Conservation (phyloP, 2,113 vertebrate genomes). For the Loxodonta africana region DNA sequence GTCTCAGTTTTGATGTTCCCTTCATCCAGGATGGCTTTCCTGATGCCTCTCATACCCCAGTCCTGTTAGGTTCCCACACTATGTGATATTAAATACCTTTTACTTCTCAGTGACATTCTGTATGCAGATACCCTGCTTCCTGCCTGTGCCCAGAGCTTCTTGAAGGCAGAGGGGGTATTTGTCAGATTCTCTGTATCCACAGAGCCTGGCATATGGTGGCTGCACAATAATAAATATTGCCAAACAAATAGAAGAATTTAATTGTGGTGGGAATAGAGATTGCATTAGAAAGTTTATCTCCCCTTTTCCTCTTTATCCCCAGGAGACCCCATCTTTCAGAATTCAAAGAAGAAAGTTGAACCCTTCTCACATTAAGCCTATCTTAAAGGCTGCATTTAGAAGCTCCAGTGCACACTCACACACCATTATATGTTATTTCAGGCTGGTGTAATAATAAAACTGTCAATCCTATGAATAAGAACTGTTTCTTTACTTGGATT, state of each 20-base stretch:
- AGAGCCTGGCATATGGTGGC: not conserved
- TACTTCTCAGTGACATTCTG: not conserved
- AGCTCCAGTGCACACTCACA: constrained; percentile 82
- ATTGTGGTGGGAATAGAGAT: constrained; percentile 9
- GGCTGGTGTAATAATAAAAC: constrained; percentile 84
- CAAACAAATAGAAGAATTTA: constrained; percentile 69
- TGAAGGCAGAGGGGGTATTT: constrained; percentile 47
- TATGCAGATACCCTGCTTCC: not conserved
- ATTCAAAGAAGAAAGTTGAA: constrained; percentile 75
- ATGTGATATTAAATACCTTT: not conserved
- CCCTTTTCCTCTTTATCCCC: constrained; percentile 75
- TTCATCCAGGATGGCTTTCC: not conserved
- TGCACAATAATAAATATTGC: constrained; percentile 57
- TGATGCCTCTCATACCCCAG: not conserved
- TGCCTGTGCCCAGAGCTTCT: not conserved
- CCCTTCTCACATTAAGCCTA: constrained; percentile 79
- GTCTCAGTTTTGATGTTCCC: not conserved
- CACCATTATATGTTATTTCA: constrained; percentile 85
- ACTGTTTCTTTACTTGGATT: constrained; percentile 84
- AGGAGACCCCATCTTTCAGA: constrained; percentile 75
- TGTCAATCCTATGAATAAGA: constrained; percentile 85
- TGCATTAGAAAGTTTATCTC: constrained; percentile 75
- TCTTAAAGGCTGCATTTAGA: constrained; percentile 82
- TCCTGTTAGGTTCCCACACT: not conserved
- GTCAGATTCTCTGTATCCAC: not conserved